Evolutionary conservation across 2,113 vertebrate genomes (phyloP), one percentile per base, ranked within the genome.

Genomic region (Poicephalus meyeri): DNA sequence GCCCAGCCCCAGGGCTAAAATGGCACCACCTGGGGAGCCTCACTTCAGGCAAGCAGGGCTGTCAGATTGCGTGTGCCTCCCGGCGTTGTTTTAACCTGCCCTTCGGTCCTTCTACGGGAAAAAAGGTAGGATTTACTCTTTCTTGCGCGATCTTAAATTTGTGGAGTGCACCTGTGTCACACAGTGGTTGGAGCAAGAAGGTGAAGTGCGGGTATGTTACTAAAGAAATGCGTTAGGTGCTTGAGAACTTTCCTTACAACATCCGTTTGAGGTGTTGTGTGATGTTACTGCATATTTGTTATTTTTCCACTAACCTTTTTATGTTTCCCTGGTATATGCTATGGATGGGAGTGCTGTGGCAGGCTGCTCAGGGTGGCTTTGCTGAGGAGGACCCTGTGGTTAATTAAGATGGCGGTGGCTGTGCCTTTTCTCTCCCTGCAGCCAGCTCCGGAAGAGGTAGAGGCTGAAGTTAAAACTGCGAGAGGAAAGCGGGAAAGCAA

Each of bases 11-110:
- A 14, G 41, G 23, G n/a, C 5, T 61, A 50, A 80, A 52, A 64
- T 64, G 71, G 39, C 13, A 5, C 3, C 3, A 5, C 31, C 10
- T 13, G 5, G 8, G 1, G 0, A 3, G 26, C 39, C 0, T 31
- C 3, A 1, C 5, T 8, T 15, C 26, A 24, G 1, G 2, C 2
- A 13, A 35, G 29, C 15, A 18, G 12, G 12, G 21, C 12, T 31
- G 13, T 25, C 10, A n/a, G 26, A 20, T 2, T 37, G 26, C 5
- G 3, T 13, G 78, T 46, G 18, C 14, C 3, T 65, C 20, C 25
- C 8, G 13, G 29, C 1, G 0, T 24, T 23, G 5, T 18, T 13
- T 6, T 55, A 26, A 15, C 8, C 25, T 33, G 29, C 21, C 4
- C 16, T 55, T 16, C 0, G 1, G 21, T 39, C 28, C 39, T 15